Evolutionary conservation across 2,888 invertebrate genomes (phyloP).

Genomic region (Cartodere bifasciata): DNA sequence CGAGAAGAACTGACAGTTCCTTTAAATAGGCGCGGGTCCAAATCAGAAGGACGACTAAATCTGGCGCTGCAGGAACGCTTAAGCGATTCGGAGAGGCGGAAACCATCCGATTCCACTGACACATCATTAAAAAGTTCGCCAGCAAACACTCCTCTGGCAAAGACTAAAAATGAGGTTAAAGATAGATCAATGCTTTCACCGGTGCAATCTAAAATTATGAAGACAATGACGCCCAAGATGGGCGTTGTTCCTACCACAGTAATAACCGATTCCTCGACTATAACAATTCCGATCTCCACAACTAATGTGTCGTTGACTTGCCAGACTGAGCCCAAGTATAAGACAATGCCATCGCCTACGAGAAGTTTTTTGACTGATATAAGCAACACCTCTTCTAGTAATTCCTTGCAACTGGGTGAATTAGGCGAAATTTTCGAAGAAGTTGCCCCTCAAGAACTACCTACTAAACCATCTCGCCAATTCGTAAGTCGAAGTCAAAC

Average conservation of each 20-base stretch:
- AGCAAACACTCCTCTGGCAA: constrained; percentile 24
- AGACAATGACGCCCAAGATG: constrained; percentile 18
- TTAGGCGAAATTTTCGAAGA: constrained; percentile 64
- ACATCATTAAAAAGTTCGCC: constrained; percentile 11
- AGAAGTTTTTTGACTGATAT: constrained; percentile 17
- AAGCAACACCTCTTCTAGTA: constrained; percentile 27
- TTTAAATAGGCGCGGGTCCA: constrained; percentile 56
- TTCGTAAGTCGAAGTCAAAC: constrained; percentile 29
- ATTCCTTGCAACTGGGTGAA: constrained; percentile 44
- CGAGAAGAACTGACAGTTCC: constrained; percentile 43
- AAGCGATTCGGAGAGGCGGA: constrained; percentile 41
- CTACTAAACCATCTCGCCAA: constrained; percentile 20
- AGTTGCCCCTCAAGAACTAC: constrained; percentile 31
- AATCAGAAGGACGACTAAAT: constrained; percentile 69
- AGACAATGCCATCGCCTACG: constrained; percentile 46
- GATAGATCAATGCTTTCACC: constrained; percentile 28
- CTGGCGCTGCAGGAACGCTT: constrained; percentile 51
- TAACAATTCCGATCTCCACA: constrained; percentile 39
- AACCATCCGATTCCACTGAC: constrained; percentile 25
- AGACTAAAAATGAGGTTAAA: constrained; percentile 18
- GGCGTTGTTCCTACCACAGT: constrained; percentile 30
- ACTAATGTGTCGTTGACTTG: constrained; percentile 24
- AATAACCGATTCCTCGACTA: constrained; percentile 41
- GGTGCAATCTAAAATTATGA: constrained; percentile 18
- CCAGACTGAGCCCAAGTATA: constrained; percentile 37